Conservation (phyloP, 1,140 invertebrate species). For the Leptopilina boulardi region DNA sequence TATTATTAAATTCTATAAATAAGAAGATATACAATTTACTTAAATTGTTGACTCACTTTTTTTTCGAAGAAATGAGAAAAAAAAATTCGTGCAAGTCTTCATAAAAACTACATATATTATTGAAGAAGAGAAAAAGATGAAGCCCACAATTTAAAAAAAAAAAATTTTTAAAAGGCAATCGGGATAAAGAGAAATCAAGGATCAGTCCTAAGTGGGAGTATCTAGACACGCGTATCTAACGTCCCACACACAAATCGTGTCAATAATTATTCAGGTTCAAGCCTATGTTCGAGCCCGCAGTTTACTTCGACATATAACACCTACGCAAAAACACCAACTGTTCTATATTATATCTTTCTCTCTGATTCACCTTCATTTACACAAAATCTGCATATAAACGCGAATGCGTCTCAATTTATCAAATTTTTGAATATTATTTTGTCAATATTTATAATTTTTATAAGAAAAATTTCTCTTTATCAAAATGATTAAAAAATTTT, state of each 20-base stretch:
- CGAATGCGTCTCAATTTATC: not conserved
- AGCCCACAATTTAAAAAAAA: not conserved
- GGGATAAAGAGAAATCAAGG: not conserved
- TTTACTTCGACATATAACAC: not conserved
- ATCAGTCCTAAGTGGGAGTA: slow-evolving; percentile 19
- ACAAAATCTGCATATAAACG: slow-evolving; percentile 25
- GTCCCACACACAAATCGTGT: slow-evolving; percentile 18
- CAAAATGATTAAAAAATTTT: too few relatives aligned
- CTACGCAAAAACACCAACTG: not conserved
- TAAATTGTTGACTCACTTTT: too few relatives aligned
- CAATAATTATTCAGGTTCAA: slow-evolving; percentile 32
- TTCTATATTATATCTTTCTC: too few relatives aligned
- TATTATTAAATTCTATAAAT: too few relatives aligned
- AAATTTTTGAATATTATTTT: not conserved
- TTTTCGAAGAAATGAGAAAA: too few relatives aligned
- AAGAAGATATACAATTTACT: too few relatives aligned
- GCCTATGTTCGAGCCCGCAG: not conserved
- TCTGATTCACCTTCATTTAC: slow-evolving; percentile 11
- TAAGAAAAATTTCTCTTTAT: too few relatives aligned
- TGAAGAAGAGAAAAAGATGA: not conserved
- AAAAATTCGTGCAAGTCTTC: too few relatives aligned
- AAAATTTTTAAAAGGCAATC: not conserved
- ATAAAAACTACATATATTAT: too few relatives aligned
- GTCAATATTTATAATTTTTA: not conserved
- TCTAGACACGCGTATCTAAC: slow-evolving; percentile 21